Evolutionary conservation across 1,140 invertebrate species (phyloP).

Genomic region (Phymastichus coffea): DNA sequence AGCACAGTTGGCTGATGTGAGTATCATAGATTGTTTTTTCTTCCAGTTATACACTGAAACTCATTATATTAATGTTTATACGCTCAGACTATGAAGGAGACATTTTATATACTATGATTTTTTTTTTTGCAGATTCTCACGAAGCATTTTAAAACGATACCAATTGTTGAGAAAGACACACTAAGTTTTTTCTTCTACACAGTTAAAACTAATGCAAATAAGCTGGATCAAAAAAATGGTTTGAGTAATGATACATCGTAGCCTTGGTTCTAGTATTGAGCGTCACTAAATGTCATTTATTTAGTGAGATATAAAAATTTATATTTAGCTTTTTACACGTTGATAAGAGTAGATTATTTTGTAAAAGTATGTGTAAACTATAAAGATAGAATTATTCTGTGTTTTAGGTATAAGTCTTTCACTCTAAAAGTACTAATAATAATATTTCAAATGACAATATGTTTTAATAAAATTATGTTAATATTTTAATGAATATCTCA

Average conservation of each 20-base stretch:
- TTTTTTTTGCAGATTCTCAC: conserved; percentile 73
- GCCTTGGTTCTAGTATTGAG: conserved; percentile 31
- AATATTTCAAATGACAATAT: conserved; percentile 9
- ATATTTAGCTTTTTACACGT: conserved; percentile 40
- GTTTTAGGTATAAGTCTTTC: conserved; percentile 23
- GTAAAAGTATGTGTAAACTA: conserved; percentile 35
- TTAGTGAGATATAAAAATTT: conserved; percentile 34
- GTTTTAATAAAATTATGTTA: conserved; percentile 7
- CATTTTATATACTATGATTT: not conserved
- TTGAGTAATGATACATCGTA: conserved; percentile 65
- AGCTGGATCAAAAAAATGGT: conserved; percentile 87
- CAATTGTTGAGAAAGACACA: conserved; percentile 91
- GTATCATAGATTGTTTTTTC: conserved; percentile 47
- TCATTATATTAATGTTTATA: no score
- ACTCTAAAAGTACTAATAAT: not conserved
- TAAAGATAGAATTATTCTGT: conserved; percentile 14
- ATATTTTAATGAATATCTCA: conserved; percentile 27
- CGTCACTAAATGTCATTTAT: conserved; percentile 31
- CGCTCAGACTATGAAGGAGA: no score
- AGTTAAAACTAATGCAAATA: conserved; percentile 92
- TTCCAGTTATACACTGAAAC: no score
- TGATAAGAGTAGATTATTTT: conserved; percentile 41
- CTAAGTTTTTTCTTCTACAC: conserved; percentile 96
- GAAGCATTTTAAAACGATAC: conserved; percentile 93
- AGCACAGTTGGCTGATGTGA: conserved; percentile 92